phyloP scores from a whole-genome alignment of 2,888 invertebrate species.

The Drosophila meridiana region DNA sequence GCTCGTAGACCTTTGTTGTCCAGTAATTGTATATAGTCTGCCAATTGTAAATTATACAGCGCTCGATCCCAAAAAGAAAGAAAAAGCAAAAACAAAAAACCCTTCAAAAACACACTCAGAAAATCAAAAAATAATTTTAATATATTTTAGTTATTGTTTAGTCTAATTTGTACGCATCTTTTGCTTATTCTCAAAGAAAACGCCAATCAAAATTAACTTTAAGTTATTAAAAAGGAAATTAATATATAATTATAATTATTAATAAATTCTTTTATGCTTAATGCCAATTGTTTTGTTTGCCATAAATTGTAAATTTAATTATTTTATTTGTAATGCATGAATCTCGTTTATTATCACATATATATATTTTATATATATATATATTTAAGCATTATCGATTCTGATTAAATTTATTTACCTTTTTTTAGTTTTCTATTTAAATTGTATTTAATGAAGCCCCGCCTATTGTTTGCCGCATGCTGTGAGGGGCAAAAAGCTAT shows the following conservation, averaged over 20 bases:
- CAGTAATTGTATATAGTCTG: slow-evolving; percentile 70
- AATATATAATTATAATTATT: neutral
- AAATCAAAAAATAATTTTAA: slow-evolving; percentile 23
- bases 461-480: slow-evolving; percentile 36
- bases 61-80: slow-evolving; percentile 54
- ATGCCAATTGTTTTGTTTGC: slow-evolving; percentile 73
- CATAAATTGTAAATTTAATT: slow-evolving; percentile 47
- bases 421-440: slow-evolving; percentile 45
- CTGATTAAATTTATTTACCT: slow-evolving; percentile 34
- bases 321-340: slow-evolving; percentile 62
- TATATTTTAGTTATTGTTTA: slow-evolving; percentile 43
- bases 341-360: slow-evolving; percentile 53
- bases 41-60: slow-evolving; percentile 74
- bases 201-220: slow-evolving; percentile 83
- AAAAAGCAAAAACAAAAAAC: slow-evolving; percentile 35
- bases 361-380: slow-evolving; percentile 5
- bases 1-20: slow-evolving; percentile 35
- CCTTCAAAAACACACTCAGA: slow-evolving; percentile 24
- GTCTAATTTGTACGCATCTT: slow-evolving; percentile 53
- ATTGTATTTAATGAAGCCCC: slow-evolving; percentile 44
- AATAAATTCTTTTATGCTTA: slow-evolving; percentile 55
- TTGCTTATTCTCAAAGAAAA: slow-evolving; percentile 75
- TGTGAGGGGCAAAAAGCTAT: slow-evolving; percentile 27
- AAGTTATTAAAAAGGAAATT: slow-evolving; percentile 73
- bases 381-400: slow-evolving; percentile 17